Evolutionary conservation across 2,113 vertebrate species (phyloP).

Genomic region (Excalfactoria chinensis): DNA sequence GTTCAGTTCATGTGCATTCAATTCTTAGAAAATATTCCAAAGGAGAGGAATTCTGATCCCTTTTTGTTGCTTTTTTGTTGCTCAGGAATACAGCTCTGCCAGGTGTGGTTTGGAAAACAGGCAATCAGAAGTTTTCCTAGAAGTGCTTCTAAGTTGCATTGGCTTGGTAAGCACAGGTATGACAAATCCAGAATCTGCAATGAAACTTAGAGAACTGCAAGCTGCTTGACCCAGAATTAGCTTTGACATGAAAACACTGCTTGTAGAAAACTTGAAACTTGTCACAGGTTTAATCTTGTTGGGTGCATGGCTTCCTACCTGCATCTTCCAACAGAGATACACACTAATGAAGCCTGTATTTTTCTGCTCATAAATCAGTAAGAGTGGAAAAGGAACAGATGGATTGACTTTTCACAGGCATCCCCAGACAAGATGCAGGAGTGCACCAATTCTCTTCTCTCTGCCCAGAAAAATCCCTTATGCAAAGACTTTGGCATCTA

Average conservation of each 20-base stretch:
- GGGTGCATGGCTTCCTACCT: not conserved
- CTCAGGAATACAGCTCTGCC: not conserved
- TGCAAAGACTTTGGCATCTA: not conserved
- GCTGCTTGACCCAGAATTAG: not conserved
- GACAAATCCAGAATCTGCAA: not conserved
- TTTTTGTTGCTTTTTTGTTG: not conserved
- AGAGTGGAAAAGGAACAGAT: not conserved
- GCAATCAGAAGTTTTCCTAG: not conserved
- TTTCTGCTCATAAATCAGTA: not conserved
- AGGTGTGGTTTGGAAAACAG: not conserved
- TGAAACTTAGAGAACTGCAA: not conserved
- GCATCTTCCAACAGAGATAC: not conserved
- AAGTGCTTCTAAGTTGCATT: not conserved
- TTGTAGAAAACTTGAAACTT: not conserved
- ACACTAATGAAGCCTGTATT: not conserved
- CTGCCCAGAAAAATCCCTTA: not conserved
- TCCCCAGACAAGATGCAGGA: not conserved
- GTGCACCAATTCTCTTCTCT: not conserved
- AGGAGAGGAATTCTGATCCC: not conserved
- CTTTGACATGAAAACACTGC: not conserved
- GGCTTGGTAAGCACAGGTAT: not conserved
- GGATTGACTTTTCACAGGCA: not conserved
- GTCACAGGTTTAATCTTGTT: not conserved
- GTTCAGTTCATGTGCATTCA: not conserved
- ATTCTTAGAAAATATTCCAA: not conserved